phyloP scores from a whole-genome alignment of 2,888 invertebrate species.

The Hemithea aestivaria region DNA sequence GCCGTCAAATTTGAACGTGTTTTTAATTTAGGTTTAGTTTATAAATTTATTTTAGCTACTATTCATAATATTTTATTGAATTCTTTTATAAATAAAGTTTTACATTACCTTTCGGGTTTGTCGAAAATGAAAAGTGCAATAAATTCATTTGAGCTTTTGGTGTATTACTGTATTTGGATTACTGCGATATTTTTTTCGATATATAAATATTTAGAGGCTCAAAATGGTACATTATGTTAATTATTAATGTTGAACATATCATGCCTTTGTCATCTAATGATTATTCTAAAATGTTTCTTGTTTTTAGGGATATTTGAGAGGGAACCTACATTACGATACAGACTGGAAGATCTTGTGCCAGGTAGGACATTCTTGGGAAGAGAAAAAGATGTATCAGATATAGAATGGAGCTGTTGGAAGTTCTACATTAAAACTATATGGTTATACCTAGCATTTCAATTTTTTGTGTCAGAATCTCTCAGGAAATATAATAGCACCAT shows the following conservation, averaged over 20 bases:
- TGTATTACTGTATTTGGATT: slow-evolving; percentile 77
- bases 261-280: too few species aligned
- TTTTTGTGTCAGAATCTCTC: slow-evolving; percentile 73
- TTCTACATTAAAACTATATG: slow-evolving; percentile 70
- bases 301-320: slow-evolving; percentile 54
- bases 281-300: not conserved
- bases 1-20: too few species aligned
- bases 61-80: not conserved
- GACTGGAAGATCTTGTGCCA: slow-evolving; percentile 69
- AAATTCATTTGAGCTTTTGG: slow-evolving; percentile 52
- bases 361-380: slow-evolving; percentile 79
- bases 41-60: not conserved
- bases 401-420: slow-evolving; percentile 85
- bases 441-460: slow-evolving; percentile 78
- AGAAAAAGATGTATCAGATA: slow-evolving; percentile 83
- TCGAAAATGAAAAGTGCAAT: slow-evolving; percentile 38
- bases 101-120: not conserved
- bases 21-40: too few species aligned
- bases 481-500: slow-evolving; percentile 42
- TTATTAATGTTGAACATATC: slow-evolving; percentile 4
- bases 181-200: slow-evolving; percentile 76
- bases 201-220: slow-evolving; percentile 70
- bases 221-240: slow-evolving; percentile 60
- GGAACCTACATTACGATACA: slow-evolving; percentile 33
- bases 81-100: not conserved